Base-by-base conservation (phyloP, 1,140 invertebrate genomes). In the Rhagoletis pomonella region DNA sequence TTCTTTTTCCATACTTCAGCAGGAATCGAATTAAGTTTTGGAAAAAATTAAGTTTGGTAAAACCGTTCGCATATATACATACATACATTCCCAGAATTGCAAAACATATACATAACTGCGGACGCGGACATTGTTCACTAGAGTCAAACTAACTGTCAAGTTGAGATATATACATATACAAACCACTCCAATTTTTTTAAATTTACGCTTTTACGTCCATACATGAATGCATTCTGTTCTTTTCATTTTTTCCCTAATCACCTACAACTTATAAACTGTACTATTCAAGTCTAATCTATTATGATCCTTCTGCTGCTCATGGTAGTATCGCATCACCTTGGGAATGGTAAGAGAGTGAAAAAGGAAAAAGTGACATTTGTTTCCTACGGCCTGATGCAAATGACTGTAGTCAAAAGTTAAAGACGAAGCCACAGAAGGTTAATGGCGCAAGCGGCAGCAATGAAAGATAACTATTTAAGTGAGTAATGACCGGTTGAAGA, bases 281-380 rank as follows among this genome's bases (percentile, higher is more conserved):
- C 19, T 81, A 44, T 9, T 81, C n/a, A 55, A 5, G 5, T 10
- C 50, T 10, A 55, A 5, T 55, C 50, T 55, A 5, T 5, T 2
- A 55, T 55, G 50, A 5, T 73, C 4, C 42, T 2, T 7, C 17
- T 17, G 4, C 50, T 81, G 14, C 47, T 10, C 9, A 4, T 47
- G 47, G 1, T 4, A 81, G 19, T 47, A 81, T 17, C n/a, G 42
- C n/a, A 12, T n/a, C n/a, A n/a, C n/a, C 42, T 19, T 50, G 17
- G 9, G 5, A 58, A 58, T 55, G 73, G 73, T 81, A 17, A 81
- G 47, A 29, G 73, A 55, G 7, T 47, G 47, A 9, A 9, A 81
- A 14, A 14, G 17, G 73, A 55, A 81, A 81, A 81, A 81, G 73
- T 81, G 47, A 19, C 50, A 81, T 81, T 81, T 58, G 55, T 81